phyloP scores from a whole-genome alignment of 1,140 invertebrate species.

The Brachionus calyciflorus region DNA sequence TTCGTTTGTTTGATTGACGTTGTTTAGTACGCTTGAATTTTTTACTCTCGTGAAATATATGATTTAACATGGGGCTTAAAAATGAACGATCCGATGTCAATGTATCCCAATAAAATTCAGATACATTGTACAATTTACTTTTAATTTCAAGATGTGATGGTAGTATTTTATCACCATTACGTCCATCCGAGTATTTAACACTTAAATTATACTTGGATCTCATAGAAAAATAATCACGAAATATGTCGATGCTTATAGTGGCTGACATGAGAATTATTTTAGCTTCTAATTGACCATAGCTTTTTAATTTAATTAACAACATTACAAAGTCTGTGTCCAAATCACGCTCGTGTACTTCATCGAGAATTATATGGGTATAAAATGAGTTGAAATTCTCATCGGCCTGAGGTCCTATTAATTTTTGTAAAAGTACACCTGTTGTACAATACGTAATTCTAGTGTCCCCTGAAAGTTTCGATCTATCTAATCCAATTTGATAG shows the following conservation, averaged over 20 bases:
- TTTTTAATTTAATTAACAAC: constrained; percentile 59
- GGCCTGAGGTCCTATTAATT: constrained; percentile 57
- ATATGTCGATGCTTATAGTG: constrained; percentile 56
- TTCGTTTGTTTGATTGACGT: no score
- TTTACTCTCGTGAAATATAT: background rate
- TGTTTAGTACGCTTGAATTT: no score
- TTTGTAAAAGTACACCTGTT: constrained; percentile 66
- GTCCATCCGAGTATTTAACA: constrained; percentile 9
- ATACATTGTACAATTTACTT: constrained; percentile 52
- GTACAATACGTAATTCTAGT: constrained; percentile 78
- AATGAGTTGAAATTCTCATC: constrained; percentile 62
- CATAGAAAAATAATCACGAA: constrained; percentile 55
- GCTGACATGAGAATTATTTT: constrained; percentile 65
- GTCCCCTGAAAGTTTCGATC: constrained; percentile 72
- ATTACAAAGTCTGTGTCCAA: constrained; percentile 63
- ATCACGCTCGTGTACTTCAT: constrained; percentile 57
- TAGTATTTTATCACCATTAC: constrained; percentile 50
- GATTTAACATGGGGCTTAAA: background rate
- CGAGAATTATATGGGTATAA: constrained; percentile 63
- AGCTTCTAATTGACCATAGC: constrained; percentile 61
- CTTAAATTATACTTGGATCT: constrained; percentile 10
- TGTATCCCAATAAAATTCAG: constrained; percentile 49
- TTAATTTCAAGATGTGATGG: constrained; percentile 57
- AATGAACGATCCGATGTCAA: background rate
- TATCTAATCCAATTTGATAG: constrained; percentile 49